phyloP scores from a whole-genome alignment of 2,797 vertebrate genomes.

The Myotis daubentonii region DNA sequence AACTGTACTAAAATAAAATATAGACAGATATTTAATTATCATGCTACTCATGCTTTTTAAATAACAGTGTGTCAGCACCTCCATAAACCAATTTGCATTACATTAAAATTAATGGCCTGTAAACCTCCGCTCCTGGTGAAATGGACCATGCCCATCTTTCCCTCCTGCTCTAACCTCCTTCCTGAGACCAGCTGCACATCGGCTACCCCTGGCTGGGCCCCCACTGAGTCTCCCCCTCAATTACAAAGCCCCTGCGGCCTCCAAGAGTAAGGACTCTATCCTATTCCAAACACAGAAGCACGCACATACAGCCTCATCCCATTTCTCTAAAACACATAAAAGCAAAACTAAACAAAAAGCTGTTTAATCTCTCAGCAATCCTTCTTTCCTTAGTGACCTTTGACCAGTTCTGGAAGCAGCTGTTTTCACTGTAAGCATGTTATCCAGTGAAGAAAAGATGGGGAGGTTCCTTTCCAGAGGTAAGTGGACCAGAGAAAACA shows the following conservation, averaged over 20 bases:
- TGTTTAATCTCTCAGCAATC: neutral
- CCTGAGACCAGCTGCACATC: neutral
- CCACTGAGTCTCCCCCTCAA: neutral
- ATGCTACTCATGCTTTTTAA: slow-evolving; percentile 53
- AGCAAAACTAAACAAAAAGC: neutral
- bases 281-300: neutral
- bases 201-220: neutral
- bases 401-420: neutral
- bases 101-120: slow-evolving; percentile 69
- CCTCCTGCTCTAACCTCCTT: neutral
- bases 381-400: neutral
- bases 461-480: neutral
- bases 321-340: neutral
- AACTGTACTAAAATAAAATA: slow-evolving; percentile 66
- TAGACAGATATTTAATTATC: slow-evolving; percentile 67
- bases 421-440: neutral
- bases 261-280: neutral
- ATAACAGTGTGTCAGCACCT: slow-evolving; percentile 71
- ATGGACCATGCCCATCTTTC: neutral
- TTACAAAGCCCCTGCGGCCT: neutral
- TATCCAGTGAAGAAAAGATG: neutral
- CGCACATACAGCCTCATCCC: neutral
- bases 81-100: slow-evolving; percentile 76
- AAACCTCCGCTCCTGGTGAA: slow-evolving; percentile 69
- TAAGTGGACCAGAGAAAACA: neutral